These are phyloP conservation scores for Harpagoxenus sublaevis DNA, from an alignment of 2,888 invertebrate species.

Conservation along the genomic window DNA sequence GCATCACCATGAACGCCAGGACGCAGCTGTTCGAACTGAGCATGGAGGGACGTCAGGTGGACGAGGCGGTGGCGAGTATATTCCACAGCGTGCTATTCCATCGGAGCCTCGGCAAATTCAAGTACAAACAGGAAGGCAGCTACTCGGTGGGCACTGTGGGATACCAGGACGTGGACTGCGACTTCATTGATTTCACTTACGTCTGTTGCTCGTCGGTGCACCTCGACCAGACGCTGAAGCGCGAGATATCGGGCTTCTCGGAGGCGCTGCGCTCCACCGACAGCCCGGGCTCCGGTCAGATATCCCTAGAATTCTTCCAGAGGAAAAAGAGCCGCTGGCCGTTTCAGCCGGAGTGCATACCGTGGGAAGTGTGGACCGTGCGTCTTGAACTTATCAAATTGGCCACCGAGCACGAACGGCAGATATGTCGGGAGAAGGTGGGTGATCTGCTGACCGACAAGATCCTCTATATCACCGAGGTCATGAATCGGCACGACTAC, in stretches of 20 bases:
- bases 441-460: conserved; percentile 96
- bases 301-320: conserved; percentile 98
- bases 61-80: conserved; percentile 96
- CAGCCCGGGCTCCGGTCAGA: conserved; percentile 91
- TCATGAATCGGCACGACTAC: conserved; percentile 98
- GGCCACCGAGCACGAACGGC: conserved; percentile 95
- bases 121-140: conserved; percentile 96
- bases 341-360: conserved; percentile 96
- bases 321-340: conserved; percentile 95
- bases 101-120: conserved; percentile 96
- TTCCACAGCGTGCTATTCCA: conserved; percentile 97
- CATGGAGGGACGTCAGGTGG: conserved; percentile 96
- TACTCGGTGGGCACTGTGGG: conserved; percentile 98
- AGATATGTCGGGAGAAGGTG: conserved; percentile 94
- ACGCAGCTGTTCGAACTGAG: conserved; percentile 93
- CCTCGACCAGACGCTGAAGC: conserved; percentile 91
- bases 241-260: conserved; percentile 93
- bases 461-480: conserved; percentile 97
- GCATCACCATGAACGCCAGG: conserved; percentile 91
- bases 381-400: conserved; percentile 95
- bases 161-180: conserved; percentile 98
- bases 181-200: conserved; percentile 99
- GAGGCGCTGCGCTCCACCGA: conserved; percentile 92
- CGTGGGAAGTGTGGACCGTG: conserved; percentile 99
- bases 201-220: conserved; percentile 96